A percentile compares a stretch with the other conserved stretches of the same genome.
These are phyloP conservation scores for Mimas tiliae DNA, from an alignment of 2,888 invertebrate genomes.

Conservation along the genomic window DNA sequence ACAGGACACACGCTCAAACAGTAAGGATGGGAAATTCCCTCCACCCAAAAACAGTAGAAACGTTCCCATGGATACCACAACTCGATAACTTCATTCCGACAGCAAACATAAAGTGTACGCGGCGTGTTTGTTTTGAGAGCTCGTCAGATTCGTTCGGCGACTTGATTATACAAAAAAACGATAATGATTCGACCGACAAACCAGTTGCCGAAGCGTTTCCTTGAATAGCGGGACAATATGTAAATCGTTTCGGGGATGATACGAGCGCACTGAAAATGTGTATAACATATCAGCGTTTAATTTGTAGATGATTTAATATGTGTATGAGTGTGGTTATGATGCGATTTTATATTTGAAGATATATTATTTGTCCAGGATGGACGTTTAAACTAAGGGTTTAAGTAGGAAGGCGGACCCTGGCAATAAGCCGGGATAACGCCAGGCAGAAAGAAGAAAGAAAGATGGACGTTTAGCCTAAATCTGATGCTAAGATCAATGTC, in stretches of 20 bases:
- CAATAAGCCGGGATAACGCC: too few species aligned
- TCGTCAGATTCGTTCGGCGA: constrained; percentile 65
- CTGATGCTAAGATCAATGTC: too few species aligned
- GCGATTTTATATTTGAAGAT: not conserved
- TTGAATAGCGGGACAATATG: constrained; percentile 78
- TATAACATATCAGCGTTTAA: constrained; percentile 1
- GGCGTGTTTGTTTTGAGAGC: constrained; percentile 75
- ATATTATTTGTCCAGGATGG: too few species aligned
- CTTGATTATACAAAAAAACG: constrained; percentile 73
- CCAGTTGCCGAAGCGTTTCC: constrained; percentile 60
- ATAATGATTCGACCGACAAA: constrained; percentile 65
- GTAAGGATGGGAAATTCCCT: not conserved
- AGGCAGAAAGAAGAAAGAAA: too few species aligned
- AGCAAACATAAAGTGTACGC: constrained; percentile 52
- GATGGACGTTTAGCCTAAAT: too few species aligned
- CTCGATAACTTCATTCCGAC: constrained; percentile 31
- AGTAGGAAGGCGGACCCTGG: too few species aligned
- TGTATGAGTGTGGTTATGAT: not conserved
- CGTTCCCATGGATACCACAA: constrained; percentile 13
- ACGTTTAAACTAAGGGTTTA: too few species aligned
- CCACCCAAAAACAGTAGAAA: not conserved
- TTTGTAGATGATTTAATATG: constrained; percentile 18
- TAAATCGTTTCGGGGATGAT: constrained; percentile 66
- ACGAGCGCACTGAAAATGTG: constrained; percentile 29
- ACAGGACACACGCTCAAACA: not conserved